These are phyloP conservation scores for Egretta garzetta DNA, from an alignment of 2,113 vertebrate species.

Conservation along the genomic window DNA sequence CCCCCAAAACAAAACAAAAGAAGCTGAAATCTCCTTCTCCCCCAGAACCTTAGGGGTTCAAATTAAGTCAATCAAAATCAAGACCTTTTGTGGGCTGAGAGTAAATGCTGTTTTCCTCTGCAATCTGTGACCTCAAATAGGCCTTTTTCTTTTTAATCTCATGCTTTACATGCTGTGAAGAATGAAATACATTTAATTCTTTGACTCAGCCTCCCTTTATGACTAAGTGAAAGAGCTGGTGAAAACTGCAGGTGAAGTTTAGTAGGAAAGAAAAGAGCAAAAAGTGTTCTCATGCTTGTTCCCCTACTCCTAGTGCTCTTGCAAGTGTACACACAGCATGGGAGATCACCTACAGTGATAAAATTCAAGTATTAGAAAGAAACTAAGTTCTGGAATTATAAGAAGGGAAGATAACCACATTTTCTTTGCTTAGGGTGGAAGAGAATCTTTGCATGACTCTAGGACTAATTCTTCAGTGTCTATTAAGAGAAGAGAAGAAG, in stretches of 20 bases:
- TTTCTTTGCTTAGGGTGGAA: not conserved
- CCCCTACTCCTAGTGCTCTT: not conserved
- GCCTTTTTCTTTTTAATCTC: conserved; percentile 32
- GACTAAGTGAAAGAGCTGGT: not conserved
- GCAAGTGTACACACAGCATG: conserved; percentile 23
- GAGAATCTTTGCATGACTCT: not conserved
- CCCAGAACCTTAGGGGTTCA: conserved; percentile 50
- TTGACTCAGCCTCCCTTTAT: conserved; percentile 49
- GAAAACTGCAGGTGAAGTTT: conserved; percentile 39
- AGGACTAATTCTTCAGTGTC: not conserved
- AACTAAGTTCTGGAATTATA: not conserved
- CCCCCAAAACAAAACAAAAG: conserved; percentile 3
- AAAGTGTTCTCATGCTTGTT: not conserved
- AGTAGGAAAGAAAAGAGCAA: conserved; percentile 23
- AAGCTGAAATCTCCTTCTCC: conserved; percentile 35
- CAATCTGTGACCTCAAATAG: conserved; percentile 48
- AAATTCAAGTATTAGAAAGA: not conserved
- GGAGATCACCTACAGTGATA: not conserved
- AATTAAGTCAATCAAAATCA: conserved; percentile 67
- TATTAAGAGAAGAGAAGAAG: too few species aligned
- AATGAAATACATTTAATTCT: conserved; percentile 49
- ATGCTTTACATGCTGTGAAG: conserved; percentile 52
- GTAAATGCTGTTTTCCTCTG: conserved; percentile 40
- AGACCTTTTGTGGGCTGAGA: conserved; percentile 48
- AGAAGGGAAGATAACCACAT: not conserved